A percentile compares a stretch with the other conserved stretches of the same genome.
Conservation (phyloP, 2,888 invertebrate genomes). For the Dascillus cervinus region DNA sequence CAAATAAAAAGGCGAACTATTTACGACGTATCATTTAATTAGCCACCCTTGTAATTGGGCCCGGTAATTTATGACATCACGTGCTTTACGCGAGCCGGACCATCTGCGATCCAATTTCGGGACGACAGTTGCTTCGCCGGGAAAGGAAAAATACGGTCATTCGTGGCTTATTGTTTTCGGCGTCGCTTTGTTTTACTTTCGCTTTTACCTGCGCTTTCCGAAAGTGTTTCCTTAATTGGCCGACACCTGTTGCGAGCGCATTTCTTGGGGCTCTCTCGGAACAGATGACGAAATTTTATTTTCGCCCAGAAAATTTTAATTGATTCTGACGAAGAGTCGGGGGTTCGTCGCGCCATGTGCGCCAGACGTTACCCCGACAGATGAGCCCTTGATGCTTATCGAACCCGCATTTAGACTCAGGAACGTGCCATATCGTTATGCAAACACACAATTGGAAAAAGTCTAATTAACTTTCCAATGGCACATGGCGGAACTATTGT, state of each 20-base stretch:
- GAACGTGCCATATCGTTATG: too few relatives aligned
- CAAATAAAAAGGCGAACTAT: slow-evolving; percentile 18
- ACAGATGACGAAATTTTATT: too few relatives aligned
- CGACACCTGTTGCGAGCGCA: slow-evolving; percentile 23
- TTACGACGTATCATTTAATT: slow-evolving; percentile 34
- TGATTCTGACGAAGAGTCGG: too few relatives aligned
- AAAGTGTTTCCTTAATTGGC: slow-evolving; percentile 25
- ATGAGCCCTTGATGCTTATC: too few relatives aligned
- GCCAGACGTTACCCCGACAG: too few relatives aligned
- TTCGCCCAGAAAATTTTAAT: too few relatives aligned
- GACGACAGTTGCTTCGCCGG: slow-evolving; percentile 27
- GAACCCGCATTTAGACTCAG: too few relatives aligned
- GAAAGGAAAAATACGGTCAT: slow-evolving; percentile 16
- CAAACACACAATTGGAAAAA: too few relatives aligned
- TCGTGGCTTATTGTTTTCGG: slow-evolving; percentile 27
- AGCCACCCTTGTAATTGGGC: slow-evolving; percentile 30
- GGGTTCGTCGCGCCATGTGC: too few relatives aligned
- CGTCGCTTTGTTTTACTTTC: slow-evolving; percentile 28
- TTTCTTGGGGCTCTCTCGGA: slow-evolving; percentile 5
- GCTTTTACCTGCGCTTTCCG: slow-evolving; percentile 21
- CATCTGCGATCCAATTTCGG: slow-evolving; percentile 36
- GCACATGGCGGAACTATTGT: too few relatives aligned
- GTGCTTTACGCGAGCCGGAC: slow-evolving; percentile 35
- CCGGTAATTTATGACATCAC: slow-evolving; percentile 33
- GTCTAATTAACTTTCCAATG: too few relatives aligned